Evolutionary conservation across 2,888 invertebrate species (phyloP).

Genomic region (Chesias legatella): DNA sequence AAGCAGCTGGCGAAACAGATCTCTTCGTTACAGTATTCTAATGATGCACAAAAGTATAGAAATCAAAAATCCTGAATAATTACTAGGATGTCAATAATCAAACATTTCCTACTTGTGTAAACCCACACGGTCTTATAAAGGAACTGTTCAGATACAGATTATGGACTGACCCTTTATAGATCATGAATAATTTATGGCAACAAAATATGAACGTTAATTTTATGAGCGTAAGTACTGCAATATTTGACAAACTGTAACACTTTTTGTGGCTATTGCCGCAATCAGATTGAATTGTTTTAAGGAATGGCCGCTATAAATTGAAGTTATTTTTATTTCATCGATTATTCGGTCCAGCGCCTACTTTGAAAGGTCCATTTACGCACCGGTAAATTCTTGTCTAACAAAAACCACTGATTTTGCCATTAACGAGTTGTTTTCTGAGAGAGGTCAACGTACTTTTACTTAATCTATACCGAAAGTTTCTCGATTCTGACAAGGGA

Average conservation of each 20-base stretch:
- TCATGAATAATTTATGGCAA: slow-evolving; percentile 24
- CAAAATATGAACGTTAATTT: slow-evolving; percentile 20
- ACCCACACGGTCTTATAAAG: background rate
- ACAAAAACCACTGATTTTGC: slow-evolving; percentile 27
- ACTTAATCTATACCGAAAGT: no score
- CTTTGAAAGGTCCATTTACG: slow-evolving; percentile 38
- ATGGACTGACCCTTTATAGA: slow-evolving; percentile 5
- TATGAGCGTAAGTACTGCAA: slow-evolving; percentile 17
- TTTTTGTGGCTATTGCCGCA: slow-evolving; percentile 22
- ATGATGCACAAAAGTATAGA: no score
- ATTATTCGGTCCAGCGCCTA: slow-evolving; percentile 60
- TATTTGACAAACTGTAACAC: slow-evolving; percentile 17
- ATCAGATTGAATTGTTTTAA: slow-evolving; percentile 13
- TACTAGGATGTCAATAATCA: no score
- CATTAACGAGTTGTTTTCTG: slow-evolving; percentile 29
- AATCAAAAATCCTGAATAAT: no score
- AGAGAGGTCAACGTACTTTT: slow-evolving; percentile 8
- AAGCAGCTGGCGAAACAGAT: no score
- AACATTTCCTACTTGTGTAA: no score
- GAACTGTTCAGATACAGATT: slow-evolving; percentile 4
- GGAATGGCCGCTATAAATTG: slow-evolving; percentile 5
- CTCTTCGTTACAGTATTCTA: no score
- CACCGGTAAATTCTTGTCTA: slow-evolving; percentile 41
- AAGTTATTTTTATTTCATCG: slow-evolving; percentile 46
- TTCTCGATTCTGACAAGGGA: no score